Evolutionary conservation across 2,888 invertebrate species (phyloP), one percentile per base, ranked within the genome.

Genomic region (Tetragonula carbonaria): DNA sequence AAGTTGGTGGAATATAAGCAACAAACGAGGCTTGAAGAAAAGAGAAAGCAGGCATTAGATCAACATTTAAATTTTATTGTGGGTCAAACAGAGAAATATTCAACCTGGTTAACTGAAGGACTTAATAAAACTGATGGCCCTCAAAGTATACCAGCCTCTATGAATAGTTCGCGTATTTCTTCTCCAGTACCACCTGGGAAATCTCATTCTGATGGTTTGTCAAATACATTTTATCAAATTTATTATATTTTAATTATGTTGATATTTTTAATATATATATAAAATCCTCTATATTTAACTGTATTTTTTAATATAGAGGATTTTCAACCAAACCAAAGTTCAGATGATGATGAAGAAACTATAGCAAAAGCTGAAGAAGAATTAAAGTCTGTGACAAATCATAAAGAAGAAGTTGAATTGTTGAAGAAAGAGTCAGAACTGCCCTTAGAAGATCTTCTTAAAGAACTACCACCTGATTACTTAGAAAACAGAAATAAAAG

Each of bases 61-160:
- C 97, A 99, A 93, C 99, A 99, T 95, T 96, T 99, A 84, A 98
- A 98, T 95, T 99, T 99, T 94, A 99, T 99, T 93, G 99, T 99
- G 82, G 99, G 99, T 95, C 98, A 99, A 95, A 99, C 99, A 0
- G 99, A 99, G 95, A 98, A 98, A 93, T 99, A 99, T 95, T 99
- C 99, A 57, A 97, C 97, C 51, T 97, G 98, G 95, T 95, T 98
- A 82, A 98, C 98, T 6, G 98, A 98, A 95, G 97, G 97, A 87
- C 97, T 98, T 96, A 97, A 97, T 91, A 96, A 96, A 94, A 94
- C 95, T 71, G 94, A 94, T 51, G 93, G 94, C 71, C 90, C 88
- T 78, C 93, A 92, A 77, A 95, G 95, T 88, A 92, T 94, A 80
- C 93, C 95, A 63, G 94, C 94, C 3, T 95, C 95, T 23, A 94